Conservation (phyloP, 2,888 invertebrate species). For the Entomobrya proxima region DNA sequence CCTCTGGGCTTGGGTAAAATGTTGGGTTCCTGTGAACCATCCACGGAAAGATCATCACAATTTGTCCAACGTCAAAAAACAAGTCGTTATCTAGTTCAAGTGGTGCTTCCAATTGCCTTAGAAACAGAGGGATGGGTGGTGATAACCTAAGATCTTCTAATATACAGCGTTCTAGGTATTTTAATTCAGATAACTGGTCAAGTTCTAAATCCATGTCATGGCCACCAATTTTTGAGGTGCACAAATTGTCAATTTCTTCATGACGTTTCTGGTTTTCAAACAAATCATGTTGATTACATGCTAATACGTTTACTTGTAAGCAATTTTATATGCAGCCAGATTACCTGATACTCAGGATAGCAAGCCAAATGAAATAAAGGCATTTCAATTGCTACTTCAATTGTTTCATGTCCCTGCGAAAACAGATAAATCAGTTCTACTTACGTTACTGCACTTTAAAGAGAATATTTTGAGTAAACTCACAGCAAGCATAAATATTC, state of each 20-base stretch:
- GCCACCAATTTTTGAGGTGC: neutral
- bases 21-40: neutral
- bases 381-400: neutral
- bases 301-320: neutral
- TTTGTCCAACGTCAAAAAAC: neutral
- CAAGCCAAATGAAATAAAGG: neutral
- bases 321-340: neutral
- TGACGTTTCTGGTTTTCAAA: neutral
- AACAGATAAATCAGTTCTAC: neutral
- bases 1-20: neutral
- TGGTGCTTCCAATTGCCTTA: neutral
- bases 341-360: neutral
- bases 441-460: neutral
- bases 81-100: neutral
- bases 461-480: neutral
- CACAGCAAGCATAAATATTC: neutral
- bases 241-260: neutral
- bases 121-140: neutral
- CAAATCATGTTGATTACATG: too few relatives aligned
- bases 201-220: too few relatives aligned
- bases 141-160: neutral
- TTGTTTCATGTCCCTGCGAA: neutral
- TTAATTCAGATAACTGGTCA: neutral
- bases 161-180: neutral
- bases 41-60: neutral